Conservation (phyloP, 2,888 invertebrate species). For the Lasiommata megera region DNA sequence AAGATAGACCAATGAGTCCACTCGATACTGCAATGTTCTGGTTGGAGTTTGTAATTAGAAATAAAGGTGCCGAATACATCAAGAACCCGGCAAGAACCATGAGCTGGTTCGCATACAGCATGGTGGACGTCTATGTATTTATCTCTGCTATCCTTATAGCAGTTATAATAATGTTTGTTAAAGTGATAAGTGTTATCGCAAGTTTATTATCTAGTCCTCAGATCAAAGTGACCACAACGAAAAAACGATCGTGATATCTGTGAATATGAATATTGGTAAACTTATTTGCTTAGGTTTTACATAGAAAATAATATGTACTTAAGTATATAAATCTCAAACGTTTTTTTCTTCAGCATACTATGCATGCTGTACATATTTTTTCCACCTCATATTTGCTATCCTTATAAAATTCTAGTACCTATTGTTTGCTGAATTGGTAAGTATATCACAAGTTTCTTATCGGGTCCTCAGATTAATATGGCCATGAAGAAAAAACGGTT, state of each 20-base stretch:
- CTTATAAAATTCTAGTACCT: neutral
- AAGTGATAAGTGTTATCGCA: neutral
- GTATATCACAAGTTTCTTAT: neutral
- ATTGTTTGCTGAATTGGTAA: neutral
- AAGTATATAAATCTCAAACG: too few relatives aligned
- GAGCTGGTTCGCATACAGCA: slow-evolving; percentile 59
- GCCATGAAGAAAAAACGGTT: slow-evolving; percentile 10
- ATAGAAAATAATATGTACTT: too few relatives aligned
- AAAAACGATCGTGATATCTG: slow-evolving; percentile 1
- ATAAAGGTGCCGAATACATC: slow-evolving; percentile 76
- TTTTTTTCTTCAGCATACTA: too few relatives aligned
- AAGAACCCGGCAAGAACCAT: slow-evolving; percentile 72
- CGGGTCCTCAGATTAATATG: neutral
- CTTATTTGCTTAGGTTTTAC: too few relatives aligned
- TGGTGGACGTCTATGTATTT: slow-evolving; percentile 66
- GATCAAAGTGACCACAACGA: neutral
- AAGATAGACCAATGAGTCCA: slow-evolving; percentile 76
- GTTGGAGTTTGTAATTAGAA: slow-evolving; percentile 80
- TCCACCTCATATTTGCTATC: slow-evolving; percentile 30
- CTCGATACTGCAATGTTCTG: slow-evolving; percentile 77
- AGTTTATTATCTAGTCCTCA: neutral
- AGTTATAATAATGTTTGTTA: neutral
- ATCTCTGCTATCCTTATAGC: slow-evolving; percentile 23
- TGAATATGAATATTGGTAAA: too few relatives aligned
- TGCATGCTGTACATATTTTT: too few relatives aligned